Evolutionary conservation across 2,797 vertebrate genomes (phyloP), one percentile per base, ranked within the genome.

Genomic region (Argyrosomus regius): DNA sequence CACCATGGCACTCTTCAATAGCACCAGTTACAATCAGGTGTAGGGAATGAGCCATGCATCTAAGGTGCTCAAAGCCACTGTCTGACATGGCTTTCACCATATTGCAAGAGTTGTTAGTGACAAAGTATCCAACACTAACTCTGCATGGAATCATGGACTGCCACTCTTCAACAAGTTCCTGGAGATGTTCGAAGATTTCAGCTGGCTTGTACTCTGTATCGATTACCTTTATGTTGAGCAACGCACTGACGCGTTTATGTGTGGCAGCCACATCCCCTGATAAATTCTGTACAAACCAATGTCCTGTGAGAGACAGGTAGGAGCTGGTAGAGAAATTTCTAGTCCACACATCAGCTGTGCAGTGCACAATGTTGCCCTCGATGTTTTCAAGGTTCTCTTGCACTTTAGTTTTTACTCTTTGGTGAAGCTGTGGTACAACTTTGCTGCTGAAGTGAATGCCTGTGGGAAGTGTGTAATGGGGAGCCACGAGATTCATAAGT

Each of bases 291-390:
- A 46, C 43, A 49, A 74, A 48, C 61, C 61, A 74, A 20, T 74
- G 72, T 20, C 72, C 61, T 39, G 61, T 64, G 8, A 74, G 61
- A 48, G 72, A 74, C n/a, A 65, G 16, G 43, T 24, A 74, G 43
- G 62, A 64, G 60, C 26, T 56, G 50, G 28, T 3, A 16, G 72
- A 63, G 24, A 63, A 63, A 39, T 63, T 63, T 31, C 39, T 54
- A 14, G 8, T 65, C 61, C 72, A 57, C 4, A 65, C 11, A 31
- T 75, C 52, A 49, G 72, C 52, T 57, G 72, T 74, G 43, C 61
- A 74, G 61, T 57, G 61, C 43, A 74, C 43, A 16, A 49, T 7
- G 6, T 22, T 7, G 1, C 70, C 59, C 49, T 74, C 61, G 6
- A 49, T 48, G n/a, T 57, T 49, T 52, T 39, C 20, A 20, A 65